Evolutionary conservation across 2,888 invertebrate genomes (phyloP).

Genomic region (Chironomus tentans): DNA sequence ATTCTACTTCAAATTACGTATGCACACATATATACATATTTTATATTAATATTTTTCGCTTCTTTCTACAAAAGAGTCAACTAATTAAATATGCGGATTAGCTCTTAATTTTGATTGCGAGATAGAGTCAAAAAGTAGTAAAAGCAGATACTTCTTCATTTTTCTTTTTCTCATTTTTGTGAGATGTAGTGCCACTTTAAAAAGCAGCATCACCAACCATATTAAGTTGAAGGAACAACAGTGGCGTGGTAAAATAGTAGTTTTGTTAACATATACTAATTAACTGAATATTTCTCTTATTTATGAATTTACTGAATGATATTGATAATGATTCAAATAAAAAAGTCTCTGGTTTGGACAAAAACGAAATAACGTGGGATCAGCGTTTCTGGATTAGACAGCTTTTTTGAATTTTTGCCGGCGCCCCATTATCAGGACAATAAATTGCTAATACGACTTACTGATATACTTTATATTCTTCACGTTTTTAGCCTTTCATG

Average conservation of each 20-base stretch:
- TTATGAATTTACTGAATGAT: too few species aligned
- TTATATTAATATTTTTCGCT: not conserved
- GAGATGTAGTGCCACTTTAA: not conserved
- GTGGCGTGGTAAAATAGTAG: not conserved
- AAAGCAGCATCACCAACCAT: not conserved
- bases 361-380: not conserved
- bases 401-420: not conserved
- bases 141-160: too few species aligned
- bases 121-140: not conserved
- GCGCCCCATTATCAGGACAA: not conserved
- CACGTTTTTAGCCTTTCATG: too few species aligned
- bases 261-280: not conserved
- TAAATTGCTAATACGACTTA: not conserved
- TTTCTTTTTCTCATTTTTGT: too few species aligned
- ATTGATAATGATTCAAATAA: not conserved
- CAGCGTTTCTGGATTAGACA: not conserved
- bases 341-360: not conserved
- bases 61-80: not conserved
- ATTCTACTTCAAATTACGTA: not conserved
- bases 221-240: not conserved
- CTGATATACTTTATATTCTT: not conserved
- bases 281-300: not conserved
- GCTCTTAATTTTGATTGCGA: not conserved
- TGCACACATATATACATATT: too few species aligned
- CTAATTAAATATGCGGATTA: constrained; percentile 24